Evolutionary conservation across 2,888 invertebrate species (phyloP).

Genomic region (Tetranychus truncatus): DNA sequence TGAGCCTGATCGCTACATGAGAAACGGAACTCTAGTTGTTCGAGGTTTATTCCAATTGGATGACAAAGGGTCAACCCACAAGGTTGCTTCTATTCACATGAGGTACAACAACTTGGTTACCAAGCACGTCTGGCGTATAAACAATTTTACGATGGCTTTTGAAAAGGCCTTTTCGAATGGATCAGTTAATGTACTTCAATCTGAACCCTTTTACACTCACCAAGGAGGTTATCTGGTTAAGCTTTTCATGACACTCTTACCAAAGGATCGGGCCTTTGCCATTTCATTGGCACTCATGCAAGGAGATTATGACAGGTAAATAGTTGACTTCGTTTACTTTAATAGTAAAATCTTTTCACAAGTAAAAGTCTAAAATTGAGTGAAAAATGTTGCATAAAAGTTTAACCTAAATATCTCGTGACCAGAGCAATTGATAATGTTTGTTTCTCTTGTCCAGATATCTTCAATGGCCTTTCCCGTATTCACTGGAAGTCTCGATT

Average conservation of each 20-base stretch:
- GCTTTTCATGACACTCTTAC: slow-evolving; percentile 21
- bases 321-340: neutral
- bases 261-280: slow-evolving; percentile 19
- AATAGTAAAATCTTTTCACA: neutral
- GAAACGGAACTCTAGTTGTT: slow-evolving; percentile 21
- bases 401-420: too few species aligned
- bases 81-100: slow-evolving; percentile 23
- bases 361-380: too few species aligned
- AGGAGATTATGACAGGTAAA: slow-evolving; percentile 20
- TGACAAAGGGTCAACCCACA: slow-evolving; percentile 18
- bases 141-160: slow-evolving; percentile 9
- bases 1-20: slow-evolving; percentile 17
- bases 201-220: slow-evolving; percentile 27
- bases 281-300: slow-evolving; percentile 19
- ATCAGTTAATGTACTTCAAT: slow-evolving; percentile 20
- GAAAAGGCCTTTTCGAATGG: neutral
- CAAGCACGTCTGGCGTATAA: slow-evolving; percentile 26
- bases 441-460: slow-evolving; percentile 8
- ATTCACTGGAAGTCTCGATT: slow-evolving; percentile 25
- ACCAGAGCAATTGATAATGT: neutral
- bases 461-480: slow-evolving; percentile 26
- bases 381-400: too few species aligned
- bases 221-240: slow-evolving; percentile 27
- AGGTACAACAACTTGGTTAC: slow-evolving; percentile 28
- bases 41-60: slow-evolving; percentile 23